Conservation (phyloP, 2,797 vertebrate genomes). For the Platyrinchus mystaceus region DNA sequence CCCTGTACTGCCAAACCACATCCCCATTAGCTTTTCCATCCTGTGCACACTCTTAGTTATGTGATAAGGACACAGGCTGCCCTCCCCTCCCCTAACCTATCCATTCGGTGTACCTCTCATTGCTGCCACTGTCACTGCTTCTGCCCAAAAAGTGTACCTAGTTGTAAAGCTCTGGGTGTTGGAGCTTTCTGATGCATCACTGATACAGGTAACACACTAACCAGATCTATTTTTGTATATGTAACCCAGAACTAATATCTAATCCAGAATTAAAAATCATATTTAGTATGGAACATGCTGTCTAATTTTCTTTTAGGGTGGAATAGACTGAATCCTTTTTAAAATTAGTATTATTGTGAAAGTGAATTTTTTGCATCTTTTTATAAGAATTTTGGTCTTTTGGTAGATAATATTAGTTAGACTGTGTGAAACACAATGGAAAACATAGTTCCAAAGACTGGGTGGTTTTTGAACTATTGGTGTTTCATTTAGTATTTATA, state of each 20-base stretch:
- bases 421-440: neutral
- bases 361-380: neutral
- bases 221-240: neutral
- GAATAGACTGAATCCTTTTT: neutral
- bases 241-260: neutral
- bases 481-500: neutral
- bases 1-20: neutral
- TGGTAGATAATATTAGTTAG: neutral
- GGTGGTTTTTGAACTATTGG: neutral
- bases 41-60: neutral
- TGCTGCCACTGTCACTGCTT: neutral
- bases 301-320: neutral
- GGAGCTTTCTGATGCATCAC: neutral
- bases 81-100: neutral
- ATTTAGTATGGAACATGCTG: neutral
- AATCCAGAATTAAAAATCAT: neutral
- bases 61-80: neutral
- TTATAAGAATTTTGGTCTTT: neutral
- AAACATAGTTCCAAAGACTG: neutral
- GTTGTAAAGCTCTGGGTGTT: neutral
- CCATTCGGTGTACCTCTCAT: fast-evolving
- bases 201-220: neutral
- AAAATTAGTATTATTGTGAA: neutral
- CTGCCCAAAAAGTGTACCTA: neutral
- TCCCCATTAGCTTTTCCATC: neutral